Evolutionary conservation across 2,888 invertebrate species (phyloP).

Genomic region (Nebria salina): DNA sequence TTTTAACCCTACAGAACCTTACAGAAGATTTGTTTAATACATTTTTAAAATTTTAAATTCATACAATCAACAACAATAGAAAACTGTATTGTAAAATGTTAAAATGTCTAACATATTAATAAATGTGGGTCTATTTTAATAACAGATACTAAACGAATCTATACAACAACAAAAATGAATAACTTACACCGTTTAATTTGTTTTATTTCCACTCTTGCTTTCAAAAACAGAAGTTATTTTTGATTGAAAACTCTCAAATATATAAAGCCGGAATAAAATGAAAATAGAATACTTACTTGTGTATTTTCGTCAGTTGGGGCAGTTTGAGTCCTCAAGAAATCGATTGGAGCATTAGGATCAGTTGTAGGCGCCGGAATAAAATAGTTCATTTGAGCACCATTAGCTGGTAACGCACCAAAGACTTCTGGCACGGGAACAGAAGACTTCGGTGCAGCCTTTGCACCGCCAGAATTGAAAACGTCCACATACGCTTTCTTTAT

Average conservation of each 20-base stretch:
- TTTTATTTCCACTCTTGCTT: conserved; percentile 37
- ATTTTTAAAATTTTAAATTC: neutral
- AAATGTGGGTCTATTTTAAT: neutral
- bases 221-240: conserved; percentile 16
- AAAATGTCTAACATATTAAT: neutral
- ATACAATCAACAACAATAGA: neutral
- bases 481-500: conserved; percentile 89
- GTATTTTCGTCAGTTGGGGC: conserved; percentile 52
- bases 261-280: neutral
- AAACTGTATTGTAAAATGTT: neutral
- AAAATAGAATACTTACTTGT: conserved; percentile 55
- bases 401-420: conserved; percentile 48
- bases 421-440: conserved; percentile 58
- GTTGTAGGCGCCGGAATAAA: conserved; percentile 68
- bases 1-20: neutral
- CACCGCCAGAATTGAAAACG: conserved; percentile 82
- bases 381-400: conserved; percentile 64
- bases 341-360: conserved; percentile 67
- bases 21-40: neutral
- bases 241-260: neutral
- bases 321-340: conserved; percentile 64
- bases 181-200: conserved; percentile 4
- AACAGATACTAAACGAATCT: conserved; percentile 11
- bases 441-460: conserved; percentile 57
- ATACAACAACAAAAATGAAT: neutral